phyloP scores from a whole-genome alignment of 2,797 vertebrate species.

The Smutsia gigantea region DNA sequence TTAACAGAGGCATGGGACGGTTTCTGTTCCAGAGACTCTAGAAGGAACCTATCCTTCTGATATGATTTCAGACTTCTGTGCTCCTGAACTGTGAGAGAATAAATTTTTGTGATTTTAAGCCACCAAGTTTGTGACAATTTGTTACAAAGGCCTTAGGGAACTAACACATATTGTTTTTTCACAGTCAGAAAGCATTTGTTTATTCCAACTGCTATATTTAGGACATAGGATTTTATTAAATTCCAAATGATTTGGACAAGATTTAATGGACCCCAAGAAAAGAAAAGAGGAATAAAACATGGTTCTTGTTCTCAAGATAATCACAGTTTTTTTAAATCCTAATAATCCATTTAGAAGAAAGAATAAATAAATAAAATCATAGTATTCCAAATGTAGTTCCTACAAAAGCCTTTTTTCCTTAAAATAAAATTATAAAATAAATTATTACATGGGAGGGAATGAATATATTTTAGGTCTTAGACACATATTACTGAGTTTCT shows the following conservation, averaged over 20 bases:
- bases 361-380: neutral
- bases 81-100: neutral
- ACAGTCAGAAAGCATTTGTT: neutral
- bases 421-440: neutral
- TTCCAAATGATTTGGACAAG: neutral
- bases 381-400: neutral
- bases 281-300: neutral
- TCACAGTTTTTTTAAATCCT: neutral
- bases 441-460: neutral
- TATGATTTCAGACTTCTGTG: neutral
- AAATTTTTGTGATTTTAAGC: neutral
- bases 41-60: neutral
- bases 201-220: neutral
- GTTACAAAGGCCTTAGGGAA: neutral
- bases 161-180: neutral
- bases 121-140: neutral
- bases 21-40: neutral
- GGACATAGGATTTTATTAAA: neutral
- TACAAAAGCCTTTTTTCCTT: neutral
- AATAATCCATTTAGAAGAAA: neutral
- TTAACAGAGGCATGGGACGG: neutral
- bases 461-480: neutral
- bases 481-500: neutral
- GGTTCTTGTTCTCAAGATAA: neutral
- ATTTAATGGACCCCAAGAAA: neutral